Evolutionary conservation across 2,888 invertebrate species (phyloP).

Genomic region (Philopedon plagiatum): DNA sequence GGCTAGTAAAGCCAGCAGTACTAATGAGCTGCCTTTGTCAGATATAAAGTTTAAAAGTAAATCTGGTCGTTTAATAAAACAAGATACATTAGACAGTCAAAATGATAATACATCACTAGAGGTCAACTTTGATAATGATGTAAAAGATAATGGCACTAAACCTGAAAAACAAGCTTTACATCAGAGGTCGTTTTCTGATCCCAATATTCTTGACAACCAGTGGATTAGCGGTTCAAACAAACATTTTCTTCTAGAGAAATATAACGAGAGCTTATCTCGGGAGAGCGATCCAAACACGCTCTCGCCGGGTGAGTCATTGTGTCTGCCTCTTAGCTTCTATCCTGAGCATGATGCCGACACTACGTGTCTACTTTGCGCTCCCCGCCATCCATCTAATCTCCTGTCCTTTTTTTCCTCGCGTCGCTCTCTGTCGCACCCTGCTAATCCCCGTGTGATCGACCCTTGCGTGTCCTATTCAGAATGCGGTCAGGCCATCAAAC

Average conservation of each 20-base stretch:
- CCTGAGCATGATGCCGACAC: constrained; percentile 57
- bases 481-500: constrained; percentile 71
- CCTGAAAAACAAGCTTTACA: constrained; percentile 46
- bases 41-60: constrained; percentile 61
- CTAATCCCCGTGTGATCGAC: constrained; percentile 56
- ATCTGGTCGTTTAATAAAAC: constrained; percentile 53
- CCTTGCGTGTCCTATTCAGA: constrained; percentile 64
- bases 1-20: constrained; percentile 60
- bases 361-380: constrained; percentile 57
- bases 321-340: constrained; percentile 62
- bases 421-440: constrained; percentile 57
- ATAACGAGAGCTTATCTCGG: constrained; percentile 55
- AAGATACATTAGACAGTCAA: constrained; percentile 59
- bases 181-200: constrained; percentile 67
- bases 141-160: constrained; percentile 54
- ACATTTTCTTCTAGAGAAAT: constrained; percentile 58
- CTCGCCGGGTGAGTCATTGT: constrained; percentile 58
- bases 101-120: constrained; percentile 60
- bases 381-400: constrained; percentile 60
- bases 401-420: constrained; percentile 64
- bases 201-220: constrained; percentile 64
- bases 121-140: constrained; percentile 62
- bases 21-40: constrained; percentile 64
- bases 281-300: constrained; percentile 52
- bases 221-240: constrained; percentile 56